phyloP scores from a whole-genome alignment of 2,113 vertebrate species.

The Coracopsis vasa region DNA sequence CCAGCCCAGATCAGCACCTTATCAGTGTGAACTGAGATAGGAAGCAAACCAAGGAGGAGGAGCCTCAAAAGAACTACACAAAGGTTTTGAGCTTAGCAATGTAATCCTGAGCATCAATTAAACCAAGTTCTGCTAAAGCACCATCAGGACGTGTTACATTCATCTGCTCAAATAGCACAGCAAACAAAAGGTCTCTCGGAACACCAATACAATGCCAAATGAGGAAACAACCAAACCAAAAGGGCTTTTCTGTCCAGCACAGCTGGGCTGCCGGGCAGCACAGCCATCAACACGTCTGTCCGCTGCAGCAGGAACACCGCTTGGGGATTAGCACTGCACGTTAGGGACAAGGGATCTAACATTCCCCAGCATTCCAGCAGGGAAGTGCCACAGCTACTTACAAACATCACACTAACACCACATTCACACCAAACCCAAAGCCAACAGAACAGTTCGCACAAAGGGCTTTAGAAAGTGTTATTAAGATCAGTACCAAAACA shows the following conservation, averaged over 20 bases:
- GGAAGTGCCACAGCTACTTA: not conserved
- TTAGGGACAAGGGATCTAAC: not conserved
- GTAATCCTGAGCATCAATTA: not conserved
- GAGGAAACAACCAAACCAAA: not conserved
- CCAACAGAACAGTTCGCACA: not conserved
- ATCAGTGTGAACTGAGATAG: not conserved
- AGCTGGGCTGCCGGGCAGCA: not conserved
- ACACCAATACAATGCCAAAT: not conserved
- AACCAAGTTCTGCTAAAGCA: not conserved
- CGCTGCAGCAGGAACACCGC: not conserved
- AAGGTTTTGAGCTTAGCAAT: not conserved
- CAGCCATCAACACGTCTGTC: not conserved
- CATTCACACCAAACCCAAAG: fast-evolving
- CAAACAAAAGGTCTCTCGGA: not conserved
- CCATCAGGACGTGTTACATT: not conserved
- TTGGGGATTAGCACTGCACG: not conserved
- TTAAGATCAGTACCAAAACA: not conserved
- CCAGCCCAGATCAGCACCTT: not conserved
- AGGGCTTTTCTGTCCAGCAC: not conserved
- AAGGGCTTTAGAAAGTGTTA: not conserved
- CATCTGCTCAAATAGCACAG: not conserved
- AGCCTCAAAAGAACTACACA: not conserved
- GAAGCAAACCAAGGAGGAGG: not conserved
- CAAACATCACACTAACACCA: not conserved
- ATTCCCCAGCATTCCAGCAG: not conserved